Conservation (phyloP, 2,888 invertebrate genomes). For the Aplocera efformata region DNA sequence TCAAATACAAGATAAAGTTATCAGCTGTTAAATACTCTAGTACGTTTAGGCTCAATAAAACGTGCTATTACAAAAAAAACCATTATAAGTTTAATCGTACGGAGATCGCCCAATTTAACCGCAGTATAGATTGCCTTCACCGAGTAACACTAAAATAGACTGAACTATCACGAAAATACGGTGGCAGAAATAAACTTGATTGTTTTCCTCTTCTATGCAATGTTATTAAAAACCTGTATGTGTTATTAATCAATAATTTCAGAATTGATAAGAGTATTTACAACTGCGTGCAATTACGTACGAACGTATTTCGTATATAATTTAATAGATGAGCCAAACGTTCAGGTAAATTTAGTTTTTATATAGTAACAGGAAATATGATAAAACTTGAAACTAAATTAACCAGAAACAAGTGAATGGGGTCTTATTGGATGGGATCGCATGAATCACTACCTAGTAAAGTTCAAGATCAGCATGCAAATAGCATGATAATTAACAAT, state of each 20-base stretch:
- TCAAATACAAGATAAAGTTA: slow-evolving; percentile 15
- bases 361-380: too few species aligned
- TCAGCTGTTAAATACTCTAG: slow-evolving; percentile 8
- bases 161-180: slow-evolving; percentile 14
- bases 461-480: slow-evolving; percentile 23
- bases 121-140: not conserved
- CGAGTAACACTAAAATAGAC: slow-evolving; percentile 12
- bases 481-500: slow-evolving; percentile 19
- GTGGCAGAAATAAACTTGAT: slow-evolving; percentile 1
- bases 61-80: too few species aligned
- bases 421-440: not conserved
- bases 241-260: not conserved
- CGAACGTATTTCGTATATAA: too few species aligned
- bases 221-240: too few species aligned
- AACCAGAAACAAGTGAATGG: too few species aligned
- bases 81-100: too few species aligned
- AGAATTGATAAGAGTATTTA: not conserved
- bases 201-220: not conserved
- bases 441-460: slow-evolving; percentile 6
- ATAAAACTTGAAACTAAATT: too few species aligned
- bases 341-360: too few species aligned
- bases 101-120: slow-evolving; percentile 1
- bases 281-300: too few species aligned
- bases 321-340: too few species aligned
- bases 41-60: slow-evolving; percentile 1